These are phyloP conservation scores for Periophthalmus magnuspinnatus DNA, from an alignment of 2,797 vertebrate species.

Conservation along the genomic window DNA sequence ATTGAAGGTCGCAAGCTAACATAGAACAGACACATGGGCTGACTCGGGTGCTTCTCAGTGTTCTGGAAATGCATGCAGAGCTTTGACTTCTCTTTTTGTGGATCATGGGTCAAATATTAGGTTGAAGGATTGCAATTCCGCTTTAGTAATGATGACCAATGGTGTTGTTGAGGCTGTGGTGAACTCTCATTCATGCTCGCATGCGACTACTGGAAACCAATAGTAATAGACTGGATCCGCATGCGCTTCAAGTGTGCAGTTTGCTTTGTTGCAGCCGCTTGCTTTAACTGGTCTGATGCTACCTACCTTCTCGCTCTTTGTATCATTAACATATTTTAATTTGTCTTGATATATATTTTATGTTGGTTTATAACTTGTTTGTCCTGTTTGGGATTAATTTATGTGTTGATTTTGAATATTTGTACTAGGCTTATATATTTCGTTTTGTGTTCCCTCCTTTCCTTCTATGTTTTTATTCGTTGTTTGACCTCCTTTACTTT, in stretches of 20 bases:
- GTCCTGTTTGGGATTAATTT: conserved; percentile 66
- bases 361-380: conserved; percentile 55
- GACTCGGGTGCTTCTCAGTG: conserved; percentile 20
- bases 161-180: conserved; percentile 41
- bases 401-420: conserved; percentile 73
- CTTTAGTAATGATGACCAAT: conserved; percentile 31
- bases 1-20: not conserved
- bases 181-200: conserved; percentile 56
- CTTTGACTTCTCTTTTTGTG: conserved; percentile 30
- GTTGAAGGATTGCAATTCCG: conserved; percentile 20
- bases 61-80: conserved; percentile 49
- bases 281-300: conserved; percentile 72
- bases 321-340: conserved; percentile 47
- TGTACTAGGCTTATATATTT: conserved; percentile 82
- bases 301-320: conserved; percentile 56
- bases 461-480: conserved; percentile 66
- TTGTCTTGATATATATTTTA: conserved; percentile 30
- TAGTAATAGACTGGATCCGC: conserved; percentile 60
- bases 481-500: conserved; percentile 63
- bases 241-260: conserved; percentile 74
- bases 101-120: conserved; percentile 28
- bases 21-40: conserved; percentile 21
- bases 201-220: conserved; percentile 51
- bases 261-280: conserved; percentile 68
- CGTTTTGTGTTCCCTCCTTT: conserved; percentile 81